phyloP scores from a whole-genome alignment of 2,113 vertebrate species.

The Ageneiosus marmoratus region DNA sequence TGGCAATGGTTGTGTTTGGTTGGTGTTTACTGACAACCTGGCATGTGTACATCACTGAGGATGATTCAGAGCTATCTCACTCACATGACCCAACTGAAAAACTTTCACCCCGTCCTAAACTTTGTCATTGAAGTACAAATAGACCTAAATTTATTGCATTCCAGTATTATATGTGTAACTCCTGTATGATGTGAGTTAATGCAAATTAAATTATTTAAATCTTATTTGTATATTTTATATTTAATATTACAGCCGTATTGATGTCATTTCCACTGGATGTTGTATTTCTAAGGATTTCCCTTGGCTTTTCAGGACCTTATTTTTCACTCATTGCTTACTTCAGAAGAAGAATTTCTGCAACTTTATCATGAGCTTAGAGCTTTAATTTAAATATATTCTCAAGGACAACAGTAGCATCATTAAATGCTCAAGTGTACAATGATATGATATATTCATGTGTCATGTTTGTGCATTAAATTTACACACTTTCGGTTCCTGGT shows the following conservation, averaged over 20 bases:
- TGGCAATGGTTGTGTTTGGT: constrained; percentile 37
- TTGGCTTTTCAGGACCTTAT: constrained; percentile 18
- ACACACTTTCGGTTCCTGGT: constrained; percentile 12
- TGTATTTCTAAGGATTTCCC: constrained; percentile 20
- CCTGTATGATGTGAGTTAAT: not conserved
- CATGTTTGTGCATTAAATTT: constrained; percentile 42
- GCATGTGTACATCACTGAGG: constrained; percentile 18
- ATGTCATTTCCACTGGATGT: constrained; percentile 11
- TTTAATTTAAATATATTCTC: constrained; percentile 31
- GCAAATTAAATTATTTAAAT: constrained; percentile 1
- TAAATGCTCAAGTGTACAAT: constrained; percentile 28
- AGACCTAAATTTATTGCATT: not conserved
- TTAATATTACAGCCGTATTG: not conserved
- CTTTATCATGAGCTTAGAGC: constrained; percentile 42
- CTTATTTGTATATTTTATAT: not conserved
- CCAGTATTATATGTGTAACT: not conserved
- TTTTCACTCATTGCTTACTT: constrained; percentile 37
- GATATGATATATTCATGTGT: constrained; percentile 17
- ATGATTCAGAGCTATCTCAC: constrained; percentile 29
- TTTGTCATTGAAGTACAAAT: constrained; percentile 10
- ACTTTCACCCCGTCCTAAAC: not conserved
- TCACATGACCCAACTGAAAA: constrained; percentile 20
- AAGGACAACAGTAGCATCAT: constrained; percentile 46
- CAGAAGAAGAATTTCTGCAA: constrained; percentile 39
- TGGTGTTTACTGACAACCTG: constrained; percentile 48